phyloP scores from a whole-genome alignment of 2,888 invertebrate genomes.

The Andricus curvator region DNA sequence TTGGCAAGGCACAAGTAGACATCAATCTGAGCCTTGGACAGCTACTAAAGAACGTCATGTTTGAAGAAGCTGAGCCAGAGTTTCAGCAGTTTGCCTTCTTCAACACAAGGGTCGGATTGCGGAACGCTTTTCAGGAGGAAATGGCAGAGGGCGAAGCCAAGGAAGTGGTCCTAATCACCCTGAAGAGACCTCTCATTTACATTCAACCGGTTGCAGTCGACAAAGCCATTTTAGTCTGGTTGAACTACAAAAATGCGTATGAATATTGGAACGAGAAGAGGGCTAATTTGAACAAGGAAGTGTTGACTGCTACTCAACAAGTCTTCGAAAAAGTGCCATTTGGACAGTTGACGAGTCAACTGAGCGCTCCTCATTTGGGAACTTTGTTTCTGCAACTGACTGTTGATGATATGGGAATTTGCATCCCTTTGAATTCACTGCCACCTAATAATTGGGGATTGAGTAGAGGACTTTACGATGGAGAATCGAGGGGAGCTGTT shows the following conservation, averaged over 20 bases:
- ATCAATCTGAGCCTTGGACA: constrained; percentile 97
- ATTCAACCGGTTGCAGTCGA: constrained; percentile 98
- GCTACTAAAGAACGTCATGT: constrained; percentile 93
- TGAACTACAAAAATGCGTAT: constrained; percentile 99
- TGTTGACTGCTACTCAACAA: constrained; percentile 87
- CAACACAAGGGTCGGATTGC: constrained; percentile 93
- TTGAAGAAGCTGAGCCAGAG: constrained; percentile 98
- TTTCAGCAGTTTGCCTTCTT: constrained; percentile 99
- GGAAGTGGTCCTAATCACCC: constrained; percentile 92
- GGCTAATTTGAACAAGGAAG: constrained; percentile 93
- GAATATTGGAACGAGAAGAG: constrained; percentile 99
- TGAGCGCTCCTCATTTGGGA: constrained; percentile 89
- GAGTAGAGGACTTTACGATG: constrained; percentile 84
- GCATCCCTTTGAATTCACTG: constrained; percentile 92
- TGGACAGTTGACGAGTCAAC: constrained; percentile 88
- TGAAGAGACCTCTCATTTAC: constrained; percentile 96
- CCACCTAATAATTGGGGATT: constrained; percentile 85
- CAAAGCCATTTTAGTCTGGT: constrained; percentile 98
- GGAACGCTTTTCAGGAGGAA: constrained; percentile 94
- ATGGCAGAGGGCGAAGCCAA: constrained; percentile 90
- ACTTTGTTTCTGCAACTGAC: constrained; percentile 96
- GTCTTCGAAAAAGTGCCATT: constrained; percentile 88
- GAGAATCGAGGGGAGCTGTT: constrained; percentile 92
- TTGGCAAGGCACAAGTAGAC: constrained; percentile 93
- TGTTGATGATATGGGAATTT: constrained; percentile 98